Evolutionary conservation across 2,888 invertebrate genomes (phyloP), one percentile per base, ranked within the genome.

Genomic region (Eristalinus sepulchralis): DNA sequence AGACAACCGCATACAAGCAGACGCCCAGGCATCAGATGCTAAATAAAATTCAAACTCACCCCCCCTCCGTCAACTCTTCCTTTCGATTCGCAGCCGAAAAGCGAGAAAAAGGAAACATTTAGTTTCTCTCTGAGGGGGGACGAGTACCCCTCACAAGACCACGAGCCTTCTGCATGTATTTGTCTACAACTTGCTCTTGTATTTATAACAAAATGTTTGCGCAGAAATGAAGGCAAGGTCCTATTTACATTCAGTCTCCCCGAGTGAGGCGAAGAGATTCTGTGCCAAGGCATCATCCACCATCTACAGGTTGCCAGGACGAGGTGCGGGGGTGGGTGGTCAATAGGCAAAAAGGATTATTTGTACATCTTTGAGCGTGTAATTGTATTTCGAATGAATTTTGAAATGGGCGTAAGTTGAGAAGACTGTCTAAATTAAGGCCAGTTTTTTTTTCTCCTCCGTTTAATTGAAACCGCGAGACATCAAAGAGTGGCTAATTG

Each of bases 121-220:
- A 67, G 76, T 62, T 68, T 68, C 67, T 33, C 33, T 33, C 64
- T 75, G 72, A 53, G 36, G 59, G 36, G n/a, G n/a, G n/a, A n/a
- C 71, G 71, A 17, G 39, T 71, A 36, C 59, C 17, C 70, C 60
- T 33, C 20, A n/a, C 20, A 22, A 20, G 22, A n/a, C 47, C 27
- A 31, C 47, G 24, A 36, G 75, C 63, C 68, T 33, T 71, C 53
- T 10, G 13, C 11, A 63, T 39, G 27, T 33, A 24, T 34, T 17
- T 73, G 57, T 53, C 53, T 63, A 68, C 53, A 60, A 70, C 53
- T 47, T 47, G 47, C 17, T 27, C 27, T 68, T 78, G 68, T 78
- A 83, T 78, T 70, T 83, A 68, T 78, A 73, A 73, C 73, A 79
- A 79, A 47, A 84, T 84, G 80, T 84, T 84, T 84, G 67, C 84